Evolutionary conservation across 2,113 vertebrate genomes (phyloP).

Genomic region (Pseudorectes ferrugineus): DNA sequence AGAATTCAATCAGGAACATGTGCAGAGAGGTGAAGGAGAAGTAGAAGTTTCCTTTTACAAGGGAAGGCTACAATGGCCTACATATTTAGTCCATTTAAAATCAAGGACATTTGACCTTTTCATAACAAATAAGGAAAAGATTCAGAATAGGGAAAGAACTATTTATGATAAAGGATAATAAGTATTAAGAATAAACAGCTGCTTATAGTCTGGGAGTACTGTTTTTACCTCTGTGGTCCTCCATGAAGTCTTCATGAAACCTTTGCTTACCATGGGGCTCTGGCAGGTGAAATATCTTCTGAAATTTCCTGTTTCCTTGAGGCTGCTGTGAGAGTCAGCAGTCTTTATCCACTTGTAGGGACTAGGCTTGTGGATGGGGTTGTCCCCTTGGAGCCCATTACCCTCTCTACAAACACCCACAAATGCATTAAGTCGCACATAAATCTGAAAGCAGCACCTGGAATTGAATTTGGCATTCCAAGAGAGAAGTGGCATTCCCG

Average conservation of each 20-base stretch:
- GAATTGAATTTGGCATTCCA: not conserved
- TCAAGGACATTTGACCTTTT: not conserved
- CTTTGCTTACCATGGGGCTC: not conserved
- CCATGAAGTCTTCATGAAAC: not conserved
- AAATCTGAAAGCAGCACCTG: not conserved
- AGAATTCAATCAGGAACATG: not conserved
- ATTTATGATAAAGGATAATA: not conserved
- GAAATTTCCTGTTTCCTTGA: not conserved
- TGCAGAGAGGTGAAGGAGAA: not conserved
- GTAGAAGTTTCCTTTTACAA: not conserved
- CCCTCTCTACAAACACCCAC: not conserved
- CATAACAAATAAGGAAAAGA: not conserved
- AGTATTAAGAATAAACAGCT: not conserved
- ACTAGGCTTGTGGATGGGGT: not conserved
- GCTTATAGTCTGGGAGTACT: not conserved
- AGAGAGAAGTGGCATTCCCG: rapidly evolving
- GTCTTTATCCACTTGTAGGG: not conserved
- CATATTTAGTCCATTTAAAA: not conserved
- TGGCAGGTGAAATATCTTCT: not conserved
- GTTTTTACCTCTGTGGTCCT: not conserved
- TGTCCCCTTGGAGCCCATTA: not conserved
- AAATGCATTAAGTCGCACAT: not conserved
- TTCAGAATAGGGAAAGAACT: not conserved
- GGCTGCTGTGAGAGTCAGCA: not conserved
- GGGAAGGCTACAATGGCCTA: not conserved